Percentiles rank a stretch among this genome's conserved stretches.
Conservation (phyloP, 1,140 invertebrate genomes). For the Drepana arcuata region DNA sequence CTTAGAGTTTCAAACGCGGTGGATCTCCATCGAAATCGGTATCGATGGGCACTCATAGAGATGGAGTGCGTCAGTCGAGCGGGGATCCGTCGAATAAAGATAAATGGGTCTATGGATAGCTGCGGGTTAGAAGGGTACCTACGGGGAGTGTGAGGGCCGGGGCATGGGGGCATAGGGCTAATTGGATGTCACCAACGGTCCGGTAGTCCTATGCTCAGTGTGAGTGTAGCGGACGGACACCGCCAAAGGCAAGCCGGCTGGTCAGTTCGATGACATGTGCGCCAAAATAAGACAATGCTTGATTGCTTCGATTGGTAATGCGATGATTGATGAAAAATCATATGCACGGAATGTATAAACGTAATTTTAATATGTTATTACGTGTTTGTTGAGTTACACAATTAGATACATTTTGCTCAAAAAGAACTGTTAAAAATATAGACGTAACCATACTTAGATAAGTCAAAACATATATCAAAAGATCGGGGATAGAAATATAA, state of each 20-base stretch:
- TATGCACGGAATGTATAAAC: too few species aligned
- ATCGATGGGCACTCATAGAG: constrained; percentile 23
- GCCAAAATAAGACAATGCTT: constrained; percentile 26
- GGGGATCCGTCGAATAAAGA: constrained; percentile 65
- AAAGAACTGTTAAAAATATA: too few species aligned
- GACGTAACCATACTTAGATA: too few species aligned
- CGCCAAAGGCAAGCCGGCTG: constrained; percentile 3
- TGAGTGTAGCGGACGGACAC: constrained; percentile 17
- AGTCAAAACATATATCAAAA: too few species aligned
- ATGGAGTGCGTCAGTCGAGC: constrained; percentile 38
- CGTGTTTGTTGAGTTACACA: too few species aligned
- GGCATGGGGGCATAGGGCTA: constrained; percentile 37
- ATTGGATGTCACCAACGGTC: constrained; percentile 65
- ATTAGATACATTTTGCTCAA: too few species aligned
- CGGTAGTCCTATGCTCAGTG: constrained; percentile 24
- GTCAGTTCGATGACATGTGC: constrained; percentile 22
- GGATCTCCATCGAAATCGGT: constrained; percentile 11
- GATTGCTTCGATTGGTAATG: constrained; percentile 17
- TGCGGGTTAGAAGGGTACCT: constrained; percentile 32
- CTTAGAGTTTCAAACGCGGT: background rate
- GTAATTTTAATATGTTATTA: too few species aligned
- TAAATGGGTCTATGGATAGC: constrained; percentile 49
- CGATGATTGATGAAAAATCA: too few species aligned
- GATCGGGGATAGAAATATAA: too few species aligned
- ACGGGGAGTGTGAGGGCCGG: constrained; percentile 18